Evolutionary conservation across 2,113 vertebrate species (phyloP).

Genomic region (Asarcornis scutulata): DNA sequence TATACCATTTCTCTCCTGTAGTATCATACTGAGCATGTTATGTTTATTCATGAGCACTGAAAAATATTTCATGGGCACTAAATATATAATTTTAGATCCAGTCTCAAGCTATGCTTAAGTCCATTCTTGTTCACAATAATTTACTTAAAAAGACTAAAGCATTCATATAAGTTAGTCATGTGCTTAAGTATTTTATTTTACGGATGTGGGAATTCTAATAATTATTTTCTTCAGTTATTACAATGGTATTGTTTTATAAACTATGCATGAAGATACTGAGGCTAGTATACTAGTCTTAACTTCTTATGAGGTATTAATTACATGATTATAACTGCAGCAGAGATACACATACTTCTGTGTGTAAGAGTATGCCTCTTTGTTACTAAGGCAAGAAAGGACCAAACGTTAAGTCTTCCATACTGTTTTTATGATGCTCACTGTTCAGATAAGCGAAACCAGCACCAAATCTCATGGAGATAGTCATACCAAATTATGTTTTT

Average conservation of each 20-base stretch:
- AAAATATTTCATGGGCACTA: neutral
- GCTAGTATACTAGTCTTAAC: neutral
- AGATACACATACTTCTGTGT: neutral
- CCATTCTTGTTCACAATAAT: neutral
- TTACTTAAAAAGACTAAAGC: neutral
- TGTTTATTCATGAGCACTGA: conserved; percentile 62
- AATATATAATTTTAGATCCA: neutral
- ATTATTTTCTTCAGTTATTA: neutral
- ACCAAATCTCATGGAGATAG: neutral
- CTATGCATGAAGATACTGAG: neutral
- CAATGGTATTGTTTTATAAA: neutral
- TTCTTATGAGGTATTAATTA: neutral
- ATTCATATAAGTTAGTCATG: neutral
- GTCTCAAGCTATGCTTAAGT: neutral
- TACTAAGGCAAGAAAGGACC: neutral
- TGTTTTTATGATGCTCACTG: neutral
- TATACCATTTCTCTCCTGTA: conserved; percentile 27
- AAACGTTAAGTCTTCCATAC: neutral
- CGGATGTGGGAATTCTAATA: neutral
- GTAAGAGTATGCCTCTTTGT: neutral
- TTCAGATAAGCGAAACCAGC: neutral
- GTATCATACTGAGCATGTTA: conserved; percentile 31
- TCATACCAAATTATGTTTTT: neutral
- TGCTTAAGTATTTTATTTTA: neutral
- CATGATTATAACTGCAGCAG: neutral